Evolutionary conservation across 2,888 invertebrate species (phyloP).

Genomic region (Myopa testacea): DNA sequence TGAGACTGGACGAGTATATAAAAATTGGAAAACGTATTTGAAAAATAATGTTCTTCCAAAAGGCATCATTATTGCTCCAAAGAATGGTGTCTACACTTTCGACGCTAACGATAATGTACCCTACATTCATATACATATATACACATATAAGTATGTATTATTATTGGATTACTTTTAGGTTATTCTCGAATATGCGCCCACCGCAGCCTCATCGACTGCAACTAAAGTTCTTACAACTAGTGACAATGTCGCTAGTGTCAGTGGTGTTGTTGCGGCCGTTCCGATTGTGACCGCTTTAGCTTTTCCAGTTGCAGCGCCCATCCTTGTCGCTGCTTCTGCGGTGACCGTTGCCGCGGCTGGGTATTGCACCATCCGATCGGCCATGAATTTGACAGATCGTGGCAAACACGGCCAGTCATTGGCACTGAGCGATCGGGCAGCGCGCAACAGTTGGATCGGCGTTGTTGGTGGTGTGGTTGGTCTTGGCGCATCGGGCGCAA

Average conservation of each 20-base stretch:
- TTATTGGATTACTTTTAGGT: slow-evolving; percentile 44
- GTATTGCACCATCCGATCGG: slow-evolving; percentile 56
- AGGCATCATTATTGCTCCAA: slow-evolving; percentile 69
- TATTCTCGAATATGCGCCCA: slow-evolving; percentile 50
- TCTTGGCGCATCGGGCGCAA: slow-evolving; percentile 57
- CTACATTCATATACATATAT: neutral
- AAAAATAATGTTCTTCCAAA: slow-evolving; percentile 67
- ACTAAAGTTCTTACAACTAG: slow-evolving; percentile 47
- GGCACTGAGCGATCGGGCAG: slow-evolving; percentile 52
- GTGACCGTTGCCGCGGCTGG: slow-evolving; percentile 52
- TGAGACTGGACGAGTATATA: slow-evolving; percentile 68
- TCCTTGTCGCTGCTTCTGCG: slow-evolving; percentile 50
- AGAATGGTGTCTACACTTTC: slow-evolving; percentile 64
- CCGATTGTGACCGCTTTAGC: slow-evolving; percentile 45
- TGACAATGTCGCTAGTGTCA: slow-evolving; percentile 54
- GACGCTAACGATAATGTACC: slow-evolving; percentile 42
- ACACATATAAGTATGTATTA: neutral
- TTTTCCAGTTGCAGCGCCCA: slow-evolving; percentile 53
- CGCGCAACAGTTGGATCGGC: slow-evolving; percentile 58
- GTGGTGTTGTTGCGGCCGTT: slow-evolving; percentile 48
- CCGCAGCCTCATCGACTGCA: slow-evolving; percentile 51
- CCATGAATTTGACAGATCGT: slow-evolving; percentile 54
- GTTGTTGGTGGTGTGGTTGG: slow-evolving; percentile 54
- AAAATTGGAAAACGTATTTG: slow-evolving; percentile 69
- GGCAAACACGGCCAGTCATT: slow-evolving; percentile 59